Conservation (phyloP, 2,888 invertebrate species). For the Diaphora mendica region DNA sequence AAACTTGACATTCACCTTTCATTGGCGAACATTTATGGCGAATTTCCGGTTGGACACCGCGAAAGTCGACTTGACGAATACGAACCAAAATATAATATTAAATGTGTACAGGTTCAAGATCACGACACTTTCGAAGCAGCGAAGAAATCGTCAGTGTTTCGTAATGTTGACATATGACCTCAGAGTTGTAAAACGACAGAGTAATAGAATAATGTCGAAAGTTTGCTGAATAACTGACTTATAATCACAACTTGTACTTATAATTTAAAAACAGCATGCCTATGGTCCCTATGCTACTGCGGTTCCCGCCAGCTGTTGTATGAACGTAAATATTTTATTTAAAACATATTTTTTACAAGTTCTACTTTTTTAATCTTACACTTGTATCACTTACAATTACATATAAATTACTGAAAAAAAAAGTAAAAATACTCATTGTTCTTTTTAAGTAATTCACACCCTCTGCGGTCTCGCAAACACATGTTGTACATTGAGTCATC, state of each 20-base stretch:
- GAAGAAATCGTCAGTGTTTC: constrained; percentile 67
- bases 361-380: not conserved
- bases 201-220: constrained; percentile 66
- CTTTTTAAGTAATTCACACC: constrained; percentile 11
- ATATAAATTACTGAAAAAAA: not conserved
- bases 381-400: not conserved
- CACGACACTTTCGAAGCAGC: constrained; percentile 68
- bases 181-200: constrained; percentile 57
- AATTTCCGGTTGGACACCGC: constrained; percentile 73
- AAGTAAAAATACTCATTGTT: not conserved
- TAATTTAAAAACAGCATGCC: too few relatives aligned
- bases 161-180: constrained; percentile 71
- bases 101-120: constrained; percentile 70
- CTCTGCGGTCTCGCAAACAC: constrained; percentile 12
- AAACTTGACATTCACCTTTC: constrained; percentile 82
- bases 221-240: constrained; percentile 50
- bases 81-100: constrained; percentile 38
- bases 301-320: not conserved
- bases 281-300: too few relatives aligned
- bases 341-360: not conserved
- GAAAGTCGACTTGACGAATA: constrained; percentile 65
- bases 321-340: not conserved
- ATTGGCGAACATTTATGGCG: constrained; percentile 61
- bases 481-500: constrained; percentile 29
- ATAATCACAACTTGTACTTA: constrained; percentile 45